Evolutionary conservation across 2,113 vertebrate species (phyloP).

Genomic region (Nymphicus hollandicus): DNA sequence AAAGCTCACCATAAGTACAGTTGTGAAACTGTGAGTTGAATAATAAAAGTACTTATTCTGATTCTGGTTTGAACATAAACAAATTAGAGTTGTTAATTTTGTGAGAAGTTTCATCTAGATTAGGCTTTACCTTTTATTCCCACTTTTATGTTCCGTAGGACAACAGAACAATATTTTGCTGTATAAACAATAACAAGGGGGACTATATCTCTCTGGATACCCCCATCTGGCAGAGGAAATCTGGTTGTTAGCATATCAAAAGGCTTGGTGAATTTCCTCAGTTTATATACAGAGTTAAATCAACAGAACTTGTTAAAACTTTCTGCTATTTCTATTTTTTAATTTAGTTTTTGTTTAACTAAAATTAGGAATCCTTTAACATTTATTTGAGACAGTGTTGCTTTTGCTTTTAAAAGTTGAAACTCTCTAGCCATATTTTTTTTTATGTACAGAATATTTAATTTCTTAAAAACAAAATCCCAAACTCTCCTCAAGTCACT

Average conservation of each 20-base stretch:
- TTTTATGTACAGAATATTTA: background rate
- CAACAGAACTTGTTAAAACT: constrained; percentile 41
- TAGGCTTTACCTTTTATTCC: constrained; percentile 59
- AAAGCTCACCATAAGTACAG: background rate
- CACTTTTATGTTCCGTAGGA: constrained; percentile 51
- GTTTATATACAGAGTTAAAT: constrained; percentile 27
- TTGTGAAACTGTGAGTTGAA: background rate
- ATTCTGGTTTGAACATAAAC: background rate
- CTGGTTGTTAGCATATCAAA: constrained; percentile 65
- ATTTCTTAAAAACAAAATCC: background rate
- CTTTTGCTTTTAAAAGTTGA: background rate
- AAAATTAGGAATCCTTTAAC: background rate
- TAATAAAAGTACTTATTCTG: background rate
- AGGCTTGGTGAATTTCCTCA: constrained; percentile 6
- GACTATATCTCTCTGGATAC: constrained; percentile 48
- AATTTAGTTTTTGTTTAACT: background rate
- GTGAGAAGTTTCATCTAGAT: constrained; percentile 47
- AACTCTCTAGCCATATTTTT: background rate
- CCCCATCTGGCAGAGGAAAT: constrained; percentile 59
- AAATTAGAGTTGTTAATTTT: constrained; percentile 58
- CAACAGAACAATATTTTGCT: constrained; percentile 68
- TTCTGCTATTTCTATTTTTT: background rate
- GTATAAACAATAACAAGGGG: constrained; percentile 71
- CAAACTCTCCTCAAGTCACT: background rate
- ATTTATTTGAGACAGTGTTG: background rate